Percentiles rank a stretch among this genome's conserved stretches.
Evolutionary conservation across 2,888 invertebrate genomes (phyloP).

Genomic region (Uloborus plumipes): DNA sequence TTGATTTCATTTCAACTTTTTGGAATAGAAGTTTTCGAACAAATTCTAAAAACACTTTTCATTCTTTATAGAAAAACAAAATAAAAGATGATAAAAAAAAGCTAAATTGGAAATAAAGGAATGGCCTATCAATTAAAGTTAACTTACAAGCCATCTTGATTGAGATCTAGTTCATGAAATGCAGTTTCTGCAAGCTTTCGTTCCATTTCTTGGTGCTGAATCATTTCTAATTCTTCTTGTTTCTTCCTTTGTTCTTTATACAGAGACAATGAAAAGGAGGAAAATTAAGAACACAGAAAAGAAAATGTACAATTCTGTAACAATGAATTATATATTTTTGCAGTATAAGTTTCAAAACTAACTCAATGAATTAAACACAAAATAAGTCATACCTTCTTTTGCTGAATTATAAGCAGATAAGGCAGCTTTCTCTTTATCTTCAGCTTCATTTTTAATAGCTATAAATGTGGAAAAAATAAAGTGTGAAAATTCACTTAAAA

Average conservation of each 20-base stretch:
- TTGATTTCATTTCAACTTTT: too few species aligned
- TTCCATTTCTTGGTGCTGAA: conserved; percentile 66
- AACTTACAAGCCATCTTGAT: conserved; percentile 79
- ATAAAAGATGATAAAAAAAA: neutral
- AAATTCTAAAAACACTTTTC: neutral
- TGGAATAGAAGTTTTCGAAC: too few species aligned
- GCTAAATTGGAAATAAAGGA: neutral
- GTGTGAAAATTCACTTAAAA: too few species aligned
- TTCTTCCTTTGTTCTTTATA: conserved; percentile 68
- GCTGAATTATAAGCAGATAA: conserved; percentile 82
- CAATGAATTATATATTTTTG: neutral
- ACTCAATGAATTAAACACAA: neutral
- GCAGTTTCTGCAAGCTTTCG: conserved; percentile 72
- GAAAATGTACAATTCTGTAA: neutral
- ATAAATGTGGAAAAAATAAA: conserved; percentile 3
- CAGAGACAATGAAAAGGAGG: neutral
- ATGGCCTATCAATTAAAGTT: neutral
- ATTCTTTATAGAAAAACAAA: neutral
- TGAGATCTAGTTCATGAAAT: conserved; percentile 84
- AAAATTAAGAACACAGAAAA: neutral
- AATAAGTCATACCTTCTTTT: conserved; percentile 73
- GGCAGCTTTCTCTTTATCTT: conserved; percentile 81
- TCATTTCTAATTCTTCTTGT: conserved; percentile 68
- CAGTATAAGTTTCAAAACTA: neutral
- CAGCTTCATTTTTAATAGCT: conserved; percentile 79